Conservation (phyloP, 2,797 vertebrate species). For the Neosalanx taihuensis region DNA sequence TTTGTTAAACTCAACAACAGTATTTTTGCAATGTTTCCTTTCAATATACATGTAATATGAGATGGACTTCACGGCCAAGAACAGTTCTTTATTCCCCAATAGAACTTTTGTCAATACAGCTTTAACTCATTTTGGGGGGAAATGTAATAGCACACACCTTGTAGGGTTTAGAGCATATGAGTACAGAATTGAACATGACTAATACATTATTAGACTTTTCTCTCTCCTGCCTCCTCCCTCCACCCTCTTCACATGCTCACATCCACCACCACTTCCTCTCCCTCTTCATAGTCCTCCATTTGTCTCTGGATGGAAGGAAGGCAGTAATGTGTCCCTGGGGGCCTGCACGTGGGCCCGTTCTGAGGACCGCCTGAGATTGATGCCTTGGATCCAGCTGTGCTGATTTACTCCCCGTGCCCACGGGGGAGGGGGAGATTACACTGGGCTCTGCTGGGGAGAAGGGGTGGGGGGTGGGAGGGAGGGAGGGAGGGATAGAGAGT, state of each 20-base stretch:
- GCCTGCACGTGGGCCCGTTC: conserved; percentile 71
- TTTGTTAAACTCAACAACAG: too few relatives aligned
- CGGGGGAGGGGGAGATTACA: conserved; percentile 68
- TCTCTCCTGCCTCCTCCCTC: neutral
- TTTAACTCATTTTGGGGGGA: too few relatives aligned
- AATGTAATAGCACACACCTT: too few relatives aligned
- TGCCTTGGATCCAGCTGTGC: conserved; percentile 74
- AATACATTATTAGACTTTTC: neutral
- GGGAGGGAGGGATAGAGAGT: conserved; percentile 19
- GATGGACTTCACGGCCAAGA: too few relatives aligned
- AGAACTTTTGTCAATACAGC: too few relatives aligned
- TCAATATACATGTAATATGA: neutral
- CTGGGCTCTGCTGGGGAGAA: conserved; percentile 54
- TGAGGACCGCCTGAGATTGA: conserved; percentile 74
- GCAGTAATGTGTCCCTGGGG: conserved; percentile 67
- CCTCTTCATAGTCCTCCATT: conserved; percentile 55
- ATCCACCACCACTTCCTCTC: neutral
- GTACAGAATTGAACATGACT: too few relatives aligned
- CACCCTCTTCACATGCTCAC: neutral
- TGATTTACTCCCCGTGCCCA: conserved; percentile 73
- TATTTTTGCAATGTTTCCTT: too few relatives aligned
- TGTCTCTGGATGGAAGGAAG: conserved; percentile 70
- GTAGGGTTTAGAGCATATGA: too few relatives aligned
- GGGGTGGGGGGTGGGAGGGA: conserved; percentile 45
- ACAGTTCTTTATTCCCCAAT: too few relatives aligned